Evolutionary conservation across 2,113 vertebrate species (phyloP).

Genomic region (Pachypanchax playfairii): DNA sequence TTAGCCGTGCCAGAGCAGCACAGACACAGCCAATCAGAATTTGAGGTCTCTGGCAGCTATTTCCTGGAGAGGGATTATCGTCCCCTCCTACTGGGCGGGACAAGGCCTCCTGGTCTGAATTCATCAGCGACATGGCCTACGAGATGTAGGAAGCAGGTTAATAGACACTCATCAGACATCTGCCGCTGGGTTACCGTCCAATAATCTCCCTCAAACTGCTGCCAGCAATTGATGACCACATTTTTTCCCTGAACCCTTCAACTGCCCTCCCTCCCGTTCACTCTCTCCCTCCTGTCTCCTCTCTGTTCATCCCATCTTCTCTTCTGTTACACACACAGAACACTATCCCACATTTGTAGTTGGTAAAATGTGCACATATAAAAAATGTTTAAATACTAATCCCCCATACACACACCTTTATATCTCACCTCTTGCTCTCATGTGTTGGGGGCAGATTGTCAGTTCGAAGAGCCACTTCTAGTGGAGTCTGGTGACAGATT

Average conservation of each 20-base stretch:
- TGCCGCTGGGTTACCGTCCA: slow-evolving; percentile 81
- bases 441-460: slow-evolving; percentile 72
- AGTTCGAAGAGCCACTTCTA: slow-evolving; percentile 71
- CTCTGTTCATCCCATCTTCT: slow-evolving; percentile 48
- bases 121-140: slow-evolving; percentile 77
- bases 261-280: slow-evolving; percentile 54
- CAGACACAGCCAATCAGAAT: slow-evolving; percentile 70
- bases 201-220: slow-evolving; percentile 82
- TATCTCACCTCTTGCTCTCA: slow-evolving; percentile 28
- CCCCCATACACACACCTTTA: not conserved
- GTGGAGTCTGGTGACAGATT: slow-evolving; percentile 75
- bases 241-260: slow-evolving; percentile 67
- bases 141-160: slow-evolving; percentile 84
- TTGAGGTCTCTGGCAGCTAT: slow-evolving; percentile 71
- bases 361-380: slow-evolving; percentile 30
- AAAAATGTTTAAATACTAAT: slow-evolving; percentile 15
- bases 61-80: slow-evolving; percentile 78
- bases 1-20: slow-evolving; percentile 71
- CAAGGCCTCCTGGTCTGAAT: slow-evolving; percentile 82
- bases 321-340: slow-evolving; percentile 34
- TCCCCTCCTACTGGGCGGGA: slow-evolving; percentile 80
- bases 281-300: slow-evolving; percentile 16
- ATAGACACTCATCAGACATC: slow-evolving; percentile 87
- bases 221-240: slow-evolving; percentile 85
- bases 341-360: slow-evolving; percentile 32